Evolutionary conservation across 2,888 invertebrate species (phyloP).

Genomic region (Rotaria sp.): DNA sequence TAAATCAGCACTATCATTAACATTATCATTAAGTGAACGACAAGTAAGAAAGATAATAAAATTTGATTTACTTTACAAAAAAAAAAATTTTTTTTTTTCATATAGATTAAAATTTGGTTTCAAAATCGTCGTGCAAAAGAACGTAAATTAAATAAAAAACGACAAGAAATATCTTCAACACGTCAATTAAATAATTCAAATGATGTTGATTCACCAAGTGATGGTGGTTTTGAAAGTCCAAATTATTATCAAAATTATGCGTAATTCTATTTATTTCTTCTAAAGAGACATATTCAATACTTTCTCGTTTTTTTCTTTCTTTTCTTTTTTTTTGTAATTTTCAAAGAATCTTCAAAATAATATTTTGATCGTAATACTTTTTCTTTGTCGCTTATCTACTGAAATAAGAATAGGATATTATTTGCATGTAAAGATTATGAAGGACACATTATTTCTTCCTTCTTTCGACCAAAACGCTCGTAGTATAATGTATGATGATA

Average conservation of each 20-base stretch:
- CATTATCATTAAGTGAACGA: slow-evolving; percentile 36
- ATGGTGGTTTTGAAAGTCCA: neutral
- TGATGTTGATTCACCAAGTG: neutral
- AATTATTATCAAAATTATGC: neutral
- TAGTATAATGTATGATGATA: neutral
- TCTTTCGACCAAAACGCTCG: neutral
- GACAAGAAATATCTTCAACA: neutral
- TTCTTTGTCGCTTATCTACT: neutral
- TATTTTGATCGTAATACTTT: neutral
- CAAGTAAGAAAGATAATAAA: slow-evolving; percentile 29
- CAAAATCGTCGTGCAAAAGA: slow-evolving; percentile 40
- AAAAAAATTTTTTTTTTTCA: neutral
- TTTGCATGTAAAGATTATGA: neutral
- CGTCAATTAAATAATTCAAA: neutral
- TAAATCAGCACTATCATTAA: slow-evolving; percentile 32
- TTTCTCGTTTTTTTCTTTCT: neutral
- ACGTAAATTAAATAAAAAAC: slow-evolving; percentile 37
- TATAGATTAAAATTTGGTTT: slow-evolving; percentile 41
- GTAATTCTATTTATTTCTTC: slow-evolving; percentile 7
- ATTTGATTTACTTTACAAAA: too few species aligned
- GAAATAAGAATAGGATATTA: neutral
- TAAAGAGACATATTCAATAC: neutral
- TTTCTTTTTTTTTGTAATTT: neutral
- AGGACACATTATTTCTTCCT: neutral
- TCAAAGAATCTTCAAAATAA: neutral